A percentile compares a stretch with the other conserved stretches of the same genome.
Evolutionary conservation across 2,113 vertebrate genomes (phyloP).

Genomic region (Rhodinocichla rosea): DNA sequence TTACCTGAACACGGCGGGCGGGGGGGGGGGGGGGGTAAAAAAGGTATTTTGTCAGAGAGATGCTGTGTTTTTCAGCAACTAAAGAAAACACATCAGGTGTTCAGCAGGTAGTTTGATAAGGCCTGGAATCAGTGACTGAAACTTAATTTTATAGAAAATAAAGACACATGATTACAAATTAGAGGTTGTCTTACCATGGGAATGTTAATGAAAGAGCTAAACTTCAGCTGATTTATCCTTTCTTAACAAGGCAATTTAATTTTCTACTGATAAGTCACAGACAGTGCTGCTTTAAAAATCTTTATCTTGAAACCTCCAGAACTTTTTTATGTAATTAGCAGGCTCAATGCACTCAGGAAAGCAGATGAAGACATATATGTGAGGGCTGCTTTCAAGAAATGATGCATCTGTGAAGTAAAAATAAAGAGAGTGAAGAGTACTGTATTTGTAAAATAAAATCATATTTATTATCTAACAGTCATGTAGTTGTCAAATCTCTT

Average conservation of each 20-base stretch:
- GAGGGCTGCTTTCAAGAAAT: background rate
- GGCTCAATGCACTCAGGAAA: background rate
- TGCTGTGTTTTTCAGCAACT: background rate
- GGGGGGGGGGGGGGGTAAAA: accelerated
- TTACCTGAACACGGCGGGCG: background rate
- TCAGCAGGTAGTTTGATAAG: background rate
- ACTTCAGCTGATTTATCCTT: background rate
- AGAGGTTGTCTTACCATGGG: background rate
- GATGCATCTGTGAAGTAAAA: background rate
- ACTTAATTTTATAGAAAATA: slow-evolving; percentile 17
- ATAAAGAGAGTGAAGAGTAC: background rate
- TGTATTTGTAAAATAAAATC: background rate
- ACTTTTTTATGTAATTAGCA: background rate
- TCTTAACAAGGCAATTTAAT: background rate
- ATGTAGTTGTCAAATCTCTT: background rate
- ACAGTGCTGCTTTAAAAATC: background rate
- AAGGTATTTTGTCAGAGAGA: background rate
- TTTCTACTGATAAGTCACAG: background rate
- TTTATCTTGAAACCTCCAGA: background rate
- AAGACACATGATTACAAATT: background rate
- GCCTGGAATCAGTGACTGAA: background rate
- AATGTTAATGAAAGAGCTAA: slow-evolving; percentile 9
- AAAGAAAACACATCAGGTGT: background rate
- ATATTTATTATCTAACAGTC: background rate
- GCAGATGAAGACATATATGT: background rate